Evolutionary conservation across 2,113 vertebrate genomes (phyloP), one percentile per base, ranked within the genome.

Genomic region (Lampris megalopsis): DNA sequence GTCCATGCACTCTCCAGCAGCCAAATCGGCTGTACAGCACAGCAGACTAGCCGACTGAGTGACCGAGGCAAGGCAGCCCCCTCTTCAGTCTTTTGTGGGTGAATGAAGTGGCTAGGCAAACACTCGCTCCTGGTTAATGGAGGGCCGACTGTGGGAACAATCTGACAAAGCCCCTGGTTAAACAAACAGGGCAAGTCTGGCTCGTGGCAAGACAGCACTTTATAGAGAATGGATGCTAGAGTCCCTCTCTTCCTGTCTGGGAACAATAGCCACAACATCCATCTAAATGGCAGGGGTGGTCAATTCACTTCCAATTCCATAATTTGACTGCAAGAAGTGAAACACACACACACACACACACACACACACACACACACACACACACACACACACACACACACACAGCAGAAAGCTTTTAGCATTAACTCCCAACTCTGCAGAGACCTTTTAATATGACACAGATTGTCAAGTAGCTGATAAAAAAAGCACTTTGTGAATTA

Each of bases 91-190:
- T 71, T 78, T 81, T 84, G 78, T 87, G 65, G 71, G 80, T 82
- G 90, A 71, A 24, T 91, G 61, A 88, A 87, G 90, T 88, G 85
- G 79, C 68, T 81, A 73, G 73, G 73, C 81, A 86, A 88, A 90
- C 77, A 86, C 63, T 57, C 5, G 62, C 74, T 79, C 71, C 84
- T 84, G 81, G 73, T 77, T 81, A 77, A 83, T 54, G 13, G 60
- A 71, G 62, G 42, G 66, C 37, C 67, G 71, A 65, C 75, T 69
- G 11, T n/a, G 68, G 68, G 75, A 80, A 86, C 86, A 88, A 80
- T 85, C 79, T 52, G 68, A 68, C 67, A 74, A 88, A 84, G 73
- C 69, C 81, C 80, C 68, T 74, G 77, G 80, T 81, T 87, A 86
- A 88, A 81, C 84, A 87, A 90, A 83, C 80, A 78, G 9, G 40